These are phyloP conservation scores for Drosophila truncata DNA, from an alignment of 1,140 invertebrate species.

Conservation along the genomic window DNA sequence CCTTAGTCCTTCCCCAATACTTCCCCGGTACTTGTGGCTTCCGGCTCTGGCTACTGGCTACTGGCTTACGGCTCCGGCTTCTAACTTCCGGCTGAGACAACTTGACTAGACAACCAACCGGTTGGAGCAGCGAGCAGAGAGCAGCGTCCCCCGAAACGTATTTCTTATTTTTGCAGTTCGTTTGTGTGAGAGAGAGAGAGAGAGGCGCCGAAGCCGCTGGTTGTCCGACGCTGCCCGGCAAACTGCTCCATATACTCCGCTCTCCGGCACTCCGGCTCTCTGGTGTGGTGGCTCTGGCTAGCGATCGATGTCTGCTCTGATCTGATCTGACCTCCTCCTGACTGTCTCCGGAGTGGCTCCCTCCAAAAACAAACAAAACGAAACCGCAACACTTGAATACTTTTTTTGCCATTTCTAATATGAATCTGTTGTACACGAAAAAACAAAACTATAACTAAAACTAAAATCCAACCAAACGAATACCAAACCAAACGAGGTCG, in stretches of 20 bases:
- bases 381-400: constrained; percentile 47
- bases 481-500: constrained; percentile 36
- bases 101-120: constrained; percentile 48
- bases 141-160: constrained; percentile 60
- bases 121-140: constrained; percentile 58
- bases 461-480: constrained; percentile 26
- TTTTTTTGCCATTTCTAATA: constrained; percentile 48
- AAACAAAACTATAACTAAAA: constrained; percentile 13
- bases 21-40: constrained; percentile 36
- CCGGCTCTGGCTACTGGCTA: constrained; percentile 15
- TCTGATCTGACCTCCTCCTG: constrained; percentile 42
- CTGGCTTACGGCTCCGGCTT: constrained; percentile 11
- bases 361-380: constrained; percentile 27
- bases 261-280: constrained; percentile 58
- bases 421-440: constrained; percentile 42
- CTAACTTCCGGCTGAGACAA: constrained; percentile 39
- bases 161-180: constrained; percentile 81
- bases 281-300: constrained; percentile 54
- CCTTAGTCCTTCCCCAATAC: constrained; percentile 42
- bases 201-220: constrained; percentile 50
- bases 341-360: constrained; percentile 52
- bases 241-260: constrained; percentile 51
- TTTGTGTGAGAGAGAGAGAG: constrained; percentile 64
- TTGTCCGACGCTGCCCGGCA: constrained; percentile 59
- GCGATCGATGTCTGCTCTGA: constrained; percentile 61